Conservation (phyloP, 2,113 vertebrate species). For the Gymnorhina tibicen region DNA sequence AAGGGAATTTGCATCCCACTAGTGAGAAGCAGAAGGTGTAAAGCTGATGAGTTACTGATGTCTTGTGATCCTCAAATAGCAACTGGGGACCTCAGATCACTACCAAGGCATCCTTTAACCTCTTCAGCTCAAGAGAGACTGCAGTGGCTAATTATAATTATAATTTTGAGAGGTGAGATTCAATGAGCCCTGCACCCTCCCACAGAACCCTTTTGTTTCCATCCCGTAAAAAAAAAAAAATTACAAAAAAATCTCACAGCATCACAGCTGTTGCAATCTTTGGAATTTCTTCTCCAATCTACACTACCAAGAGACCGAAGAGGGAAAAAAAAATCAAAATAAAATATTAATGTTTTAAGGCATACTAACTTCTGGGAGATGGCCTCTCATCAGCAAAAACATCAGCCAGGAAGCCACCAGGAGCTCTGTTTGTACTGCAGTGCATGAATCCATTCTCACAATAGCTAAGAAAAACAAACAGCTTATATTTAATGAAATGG, state of each 20-base stretch:
- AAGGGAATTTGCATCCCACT: background rate
- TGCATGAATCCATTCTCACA: slow-evolving; percentile 84
- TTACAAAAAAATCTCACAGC: background rate
- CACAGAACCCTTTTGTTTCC: background rate
- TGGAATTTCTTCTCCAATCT: background rate
- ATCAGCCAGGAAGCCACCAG: slow-evolving; percentile 65
- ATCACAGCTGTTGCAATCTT: background rate
- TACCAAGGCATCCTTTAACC: background rate
- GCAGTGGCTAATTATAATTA: background rate
- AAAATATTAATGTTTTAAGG: background rate
- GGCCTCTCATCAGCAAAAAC: slow-evolving; percentile 51
- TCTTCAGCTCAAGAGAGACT: background rate
- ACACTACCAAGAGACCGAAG: background rate
- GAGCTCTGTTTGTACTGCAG: slow-evolving; percentile 69
- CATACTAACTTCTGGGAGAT: slow-evolving; percentile 75
- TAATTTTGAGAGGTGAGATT: background rate
- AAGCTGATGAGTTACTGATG: background rate
- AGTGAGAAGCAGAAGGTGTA: background rate
- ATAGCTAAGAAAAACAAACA: slow-evolving; percentile 70
- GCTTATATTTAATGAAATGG: background rate
- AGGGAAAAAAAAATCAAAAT: background rate
- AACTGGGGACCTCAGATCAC: background rate
- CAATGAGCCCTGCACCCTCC: background rate
- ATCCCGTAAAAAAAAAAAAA: background rate
- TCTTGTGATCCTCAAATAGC: background rate